phyloP scores from a whole-genome alignment of 2,888 invertebrate species.

The Synergus umbraculus region DNA sequence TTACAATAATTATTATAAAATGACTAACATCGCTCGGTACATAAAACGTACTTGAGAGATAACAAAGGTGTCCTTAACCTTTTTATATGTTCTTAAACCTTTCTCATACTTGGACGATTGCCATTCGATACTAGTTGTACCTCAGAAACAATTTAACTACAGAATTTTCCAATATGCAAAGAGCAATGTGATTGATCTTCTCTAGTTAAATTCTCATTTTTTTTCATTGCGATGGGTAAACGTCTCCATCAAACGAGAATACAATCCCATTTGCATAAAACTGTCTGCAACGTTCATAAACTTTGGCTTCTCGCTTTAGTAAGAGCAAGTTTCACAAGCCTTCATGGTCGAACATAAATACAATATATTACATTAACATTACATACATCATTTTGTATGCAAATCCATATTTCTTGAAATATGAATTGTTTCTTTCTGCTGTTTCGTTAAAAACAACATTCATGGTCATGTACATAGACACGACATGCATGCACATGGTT shows the following conservation, averaged over 20 bases:
- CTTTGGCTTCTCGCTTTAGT: conserved; percentile 76
- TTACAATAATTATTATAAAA: conserved; percentile 22
- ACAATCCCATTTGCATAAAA: conserved; percentile 39
- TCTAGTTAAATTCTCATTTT: not conserved
- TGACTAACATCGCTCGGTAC: conserved; percentile 30
- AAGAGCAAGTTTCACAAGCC: conserved; percentile 76
- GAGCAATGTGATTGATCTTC: conserved; percentile 6
- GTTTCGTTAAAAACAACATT: conserved; percentile 61
- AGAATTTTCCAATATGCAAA: conserved; percentile 2
- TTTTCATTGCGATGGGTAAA: not conserved
- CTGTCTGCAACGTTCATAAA: conserved; percentile 62
- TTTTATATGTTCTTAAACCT: no score
- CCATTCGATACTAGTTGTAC: not conserved
- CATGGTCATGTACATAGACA: conserved; percentile 67
- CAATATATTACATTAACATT: conserved; percentile 77
- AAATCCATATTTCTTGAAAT: conserved; percentile 62
- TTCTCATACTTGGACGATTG: not conserved
- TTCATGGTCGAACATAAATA: conserved; percentile 75
- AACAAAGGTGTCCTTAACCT: not conserved
- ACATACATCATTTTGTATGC: conserved; percentile 65
- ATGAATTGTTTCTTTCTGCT: conserved; percentile 64
- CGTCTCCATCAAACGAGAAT: not conserved
- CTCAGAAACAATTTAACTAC: conserved; percentile 14
- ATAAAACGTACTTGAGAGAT: conserved; percentile 19
- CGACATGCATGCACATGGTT: conserved; percentile 61